phyloP scores from a whole-genome alignment of 2,113 vertebrate species.

The Tachycineta bicolor region DNA sequence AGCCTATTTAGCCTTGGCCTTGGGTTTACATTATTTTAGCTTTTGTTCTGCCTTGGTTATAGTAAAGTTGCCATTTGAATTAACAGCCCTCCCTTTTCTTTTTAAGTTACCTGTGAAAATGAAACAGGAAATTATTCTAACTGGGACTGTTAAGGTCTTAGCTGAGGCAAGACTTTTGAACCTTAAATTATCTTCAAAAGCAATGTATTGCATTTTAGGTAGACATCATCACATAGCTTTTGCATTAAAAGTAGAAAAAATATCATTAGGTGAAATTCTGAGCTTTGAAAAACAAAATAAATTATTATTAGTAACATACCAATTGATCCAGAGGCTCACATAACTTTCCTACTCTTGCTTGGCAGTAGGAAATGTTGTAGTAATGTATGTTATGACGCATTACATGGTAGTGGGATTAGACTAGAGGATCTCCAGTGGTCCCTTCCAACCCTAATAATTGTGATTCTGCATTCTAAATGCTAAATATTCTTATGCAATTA shows the following conservation, averaged over 20 bases:
- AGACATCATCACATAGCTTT: not conserved
- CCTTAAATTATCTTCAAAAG: not conserved
- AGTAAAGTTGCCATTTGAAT: not conserved
- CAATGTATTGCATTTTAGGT: not conserved
- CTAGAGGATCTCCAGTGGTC: not conserved
- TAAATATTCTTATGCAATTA: not conserved
- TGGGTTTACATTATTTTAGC: not conserved
- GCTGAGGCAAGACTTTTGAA: not conserved
- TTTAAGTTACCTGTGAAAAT: not conserved
- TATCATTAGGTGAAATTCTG: not conserved
- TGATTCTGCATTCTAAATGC: not conserved
- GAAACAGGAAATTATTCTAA: not conserved
- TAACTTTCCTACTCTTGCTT: not conserved
- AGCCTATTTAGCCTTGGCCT: not conserved
- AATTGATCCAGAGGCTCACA: not conserved
- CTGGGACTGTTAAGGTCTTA: not conserved
- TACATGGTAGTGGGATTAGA: fast-evolving
- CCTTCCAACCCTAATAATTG: not conserved
- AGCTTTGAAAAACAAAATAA: not conserved
- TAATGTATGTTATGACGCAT: fast-evolving
- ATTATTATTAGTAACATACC: not conserved
- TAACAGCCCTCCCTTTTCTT: not conserved
- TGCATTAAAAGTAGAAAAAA: not conserved
- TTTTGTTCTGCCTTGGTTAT: not conserved
- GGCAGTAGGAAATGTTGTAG: not conserved